Conservation (phyloP, 1,140 invertebrate species). For the Pectinophora gossypiella region DNA sequence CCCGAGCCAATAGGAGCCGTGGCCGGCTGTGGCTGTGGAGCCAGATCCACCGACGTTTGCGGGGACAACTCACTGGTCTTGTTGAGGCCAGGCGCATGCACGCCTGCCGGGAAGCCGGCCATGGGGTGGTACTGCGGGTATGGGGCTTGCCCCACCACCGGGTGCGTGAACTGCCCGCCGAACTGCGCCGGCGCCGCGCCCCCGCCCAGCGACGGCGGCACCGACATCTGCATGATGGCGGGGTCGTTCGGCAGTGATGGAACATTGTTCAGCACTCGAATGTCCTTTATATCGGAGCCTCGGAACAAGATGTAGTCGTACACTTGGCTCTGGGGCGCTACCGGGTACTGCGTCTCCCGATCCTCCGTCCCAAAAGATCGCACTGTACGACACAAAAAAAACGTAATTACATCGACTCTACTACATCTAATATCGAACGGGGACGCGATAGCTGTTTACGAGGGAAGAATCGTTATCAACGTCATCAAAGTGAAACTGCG, state of each 20-base stretch:
- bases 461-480: slow-evolving; percentile 45
- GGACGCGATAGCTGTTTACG: slow-evolving; percentile 32
- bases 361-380: slow-evolving; percentile 99
- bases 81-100: slow-evolving; percentile 75
- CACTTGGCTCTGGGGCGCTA: slow-evolving; percentile 96
- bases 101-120: slow-evolving; percentile 78
- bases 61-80: slow-evolving; percentile 87
- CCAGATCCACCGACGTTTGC: slow-evolving; percentile 65
- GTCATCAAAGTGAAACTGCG: slow-evolving; percentile 62
- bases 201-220: slow-evolving; percentile 78
- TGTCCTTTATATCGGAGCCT: slow-evolving; percentile 98
- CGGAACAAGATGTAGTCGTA: slow-evolving; percentile 99
- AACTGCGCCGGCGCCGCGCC: slow-evolving; percentile 50
- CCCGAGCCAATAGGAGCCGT: slow-evolving; percentile 64
- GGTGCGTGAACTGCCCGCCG: slow-evolving; percentile 64
- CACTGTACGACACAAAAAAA: slow-evolving; percentile 81
- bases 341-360: slow-evolving; percentile 93
- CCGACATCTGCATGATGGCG: slow-evolving; percentile 94
- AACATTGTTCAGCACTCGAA: slow-evolving; percentile 92
- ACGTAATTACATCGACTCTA: slow-evolving; percentile 1
- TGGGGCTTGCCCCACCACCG: slow-evolving; percentile 59
- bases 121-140: slow-evolving; percentile 75
- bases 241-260: slow-evolving; percentile 91
- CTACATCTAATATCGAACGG: background rate
- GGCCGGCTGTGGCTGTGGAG: slow-evolving; percentile 49